Evolutionary conservation across 2,888 invertebrate genomes (phyloP).

Genomic region (Mactromeris polynyma): DNA sequence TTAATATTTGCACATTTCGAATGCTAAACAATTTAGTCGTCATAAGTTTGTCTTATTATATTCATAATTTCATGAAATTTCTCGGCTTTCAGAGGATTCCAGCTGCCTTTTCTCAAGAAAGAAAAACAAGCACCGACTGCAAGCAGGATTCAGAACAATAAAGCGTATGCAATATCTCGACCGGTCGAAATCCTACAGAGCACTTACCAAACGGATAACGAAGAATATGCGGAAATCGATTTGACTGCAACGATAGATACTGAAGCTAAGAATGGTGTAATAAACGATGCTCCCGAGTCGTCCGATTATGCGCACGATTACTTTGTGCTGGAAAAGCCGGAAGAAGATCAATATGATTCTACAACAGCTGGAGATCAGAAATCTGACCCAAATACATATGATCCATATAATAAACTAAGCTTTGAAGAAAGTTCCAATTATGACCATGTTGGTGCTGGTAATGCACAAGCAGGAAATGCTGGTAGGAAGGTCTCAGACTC

Average conservation of each 20-base stretch:
- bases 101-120: background rate
- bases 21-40: no score
- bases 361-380: background rate
- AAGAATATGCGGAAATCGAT: no score
- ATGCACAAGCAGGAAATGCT: no score
- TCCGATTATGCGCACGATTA: background rate
- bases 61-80: no score
- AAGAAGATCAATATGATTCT: background rate
- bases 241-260: no score
- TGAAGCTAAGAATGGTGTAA: background rate
- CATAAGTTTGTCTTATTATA: no score
- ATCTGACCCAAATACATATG: background rate
- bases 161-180: background rate
- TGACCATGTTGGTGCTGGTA: background rate
- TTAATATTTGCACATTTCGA: no score
- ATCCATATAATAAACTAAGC: background rate
- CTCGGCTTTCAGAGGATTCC: background rate
- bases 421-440: background rate
- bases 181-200: background rate
- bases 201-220: no score
- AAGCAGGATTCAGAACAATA: background rate
- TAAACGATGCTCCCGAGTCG: background rate
- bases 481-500: background rate
- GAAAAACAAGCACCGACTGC: background rate
- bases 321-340: background rate